A percentile compares a stretch with the other conserved stretches of the same genome.
Conservation (phyloP, 1,140 invertebrate species). For the Eriosoma lanigerum region DNA sequence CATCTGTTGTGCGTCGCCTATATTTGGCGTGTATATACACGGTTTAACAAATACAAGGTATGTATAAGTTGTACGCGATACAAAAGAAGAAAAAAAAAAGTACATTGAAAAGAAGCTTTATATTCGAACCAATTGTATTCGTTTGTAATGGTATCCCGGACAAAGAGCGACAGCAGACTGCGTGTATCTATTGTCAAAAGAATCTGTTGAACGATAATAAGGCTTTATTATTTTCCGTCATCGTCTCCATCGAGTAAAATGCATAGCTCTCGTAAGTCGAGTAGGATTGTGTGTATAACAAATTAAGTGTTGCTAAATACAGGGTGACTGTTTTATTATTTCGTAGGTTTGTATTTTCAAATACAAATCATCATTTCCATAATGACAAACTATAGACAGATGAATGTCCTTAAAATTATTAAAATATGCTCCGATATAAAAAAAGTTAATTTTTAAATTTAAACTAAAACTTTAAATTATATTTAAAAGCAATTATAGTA, state of each 20-base stretch:
- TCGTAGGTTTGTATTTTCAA: too few relatives aligned
- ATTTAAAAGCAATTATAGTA: too few relatives aligned
- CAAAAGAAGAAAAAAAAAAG: conserved; percentile 3
- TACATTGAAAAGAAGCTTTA: conserved; percentile 28
- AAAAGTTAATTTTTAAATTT: too few relatives aligned
- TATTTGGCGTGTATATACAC: too few relatives aligned
- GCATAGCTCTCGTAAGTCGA: background rate
- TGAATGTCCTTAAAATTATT: too few relatives aligned
- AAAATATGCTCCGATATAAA: too few relatives aligned
- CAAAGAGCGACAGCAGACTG: background rate
- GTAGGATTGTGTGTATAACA: background rate
- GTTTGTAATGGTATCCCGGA: background rate
- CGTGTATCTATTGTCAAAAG: conserved; percentile 8
- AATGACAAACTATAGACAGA: too few relatives aligned
- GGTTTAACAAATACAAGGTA: background rate
- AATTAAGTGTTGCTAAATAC: too few relatives aligned
- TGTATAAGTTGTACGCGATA: background rate
- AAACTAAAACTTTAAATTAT: too few relatives aligned
- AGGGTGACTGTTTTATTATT: too few relatives aligned
- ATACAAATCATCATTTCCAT: too few relatives aligned
- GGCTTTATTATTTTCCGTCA: conserved; percentile 19
- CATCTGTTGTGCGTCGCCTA: too few relatives aligned
- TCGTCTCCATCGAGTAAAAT: background rate
- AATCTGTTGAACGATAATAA: conserved; percentile 21
- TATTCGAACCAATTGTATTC: background rate